Base-by-base conservation (phyloP, 2,888 invertebrate species). In the Lasius platythorax region DNA sequence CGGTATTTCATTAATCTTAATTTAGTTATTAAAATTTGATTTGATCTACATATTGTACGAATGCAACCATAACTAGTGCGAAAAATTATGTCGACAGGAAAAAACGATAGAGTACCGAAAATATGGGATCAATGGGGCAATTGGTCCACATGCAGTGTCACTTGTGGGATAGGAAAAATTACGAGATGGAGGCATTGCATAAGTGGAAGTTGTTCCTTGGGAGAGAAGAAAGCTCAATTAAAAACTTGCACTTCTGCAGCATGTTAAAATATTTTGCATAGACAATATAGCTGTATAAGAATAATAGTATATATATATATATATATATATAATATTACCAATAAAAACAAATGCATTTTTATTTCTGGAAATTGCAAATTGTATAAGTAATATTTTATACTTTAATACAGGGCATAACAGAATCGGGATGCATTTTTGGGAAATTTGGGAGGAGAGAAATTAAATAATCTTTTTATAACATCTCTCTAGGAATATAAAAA, bases 171-270 rank as follows among this genome's bases (percentile, higher is more conserved):
- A 58, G 96, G 96, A 37, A 95, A 95, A 87, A 93, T 95, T 87
- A 93, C 94, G 84, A 91, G 96, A 91, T 96, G 95, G 96, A 93
- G 95, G 66, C 95, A 96, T 90, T 96, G 96, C 88, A 93, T 96
- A 28, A 93, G 94, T 3, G 95, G 95, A 58, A 94, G 94, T 68
- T 96, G 96, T 90, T 94, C 94, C 12, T 79, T 93, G 3, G 96
- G 95, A 18, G 96, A 96, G 88, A 96, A 96, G 85, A 96, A 96
- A 89, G 96, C 96, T 8, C 96, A 96, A 91, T 95, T 96, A 84
- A 95, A 95, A 91, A 95, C 95, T 6, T 96, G 96, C 88, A 95
- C 95, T 33, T 89, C 94, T 84, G 91, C 95, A 61, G 93, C 95
- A 1, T 96, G 96, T 87, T 92, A 87, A 90, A 64, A 83, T 11